Evolutionary conservation across 2,888 invertebrate species (phyloP), one percentile per base, ranked within the genome.

Genomic region (Melinaea menophilus): DNA sequence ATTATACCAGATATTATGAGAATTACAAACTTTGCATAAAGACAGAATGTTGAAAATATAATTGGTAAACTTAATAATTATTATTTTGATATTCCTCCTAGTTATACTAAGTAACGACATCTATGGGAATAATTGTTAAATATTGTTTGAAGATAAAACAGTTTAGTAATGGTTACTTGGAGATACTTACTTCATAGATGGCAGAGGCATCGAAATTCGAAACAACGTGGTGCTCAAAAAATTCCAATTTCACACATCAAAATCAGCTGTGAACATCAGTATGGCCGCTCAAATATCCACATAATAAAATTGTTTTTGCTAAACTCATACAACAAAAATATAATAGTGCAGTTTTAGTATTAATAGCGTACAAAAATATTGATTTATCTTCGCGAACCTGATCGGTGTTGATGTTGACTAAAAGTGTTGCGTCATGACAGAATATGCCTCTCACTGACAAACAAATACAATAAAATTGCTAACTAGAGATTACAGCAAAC

Each of bases 391-490:
- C 81, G 76, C 77, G 75, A 79, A 73, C 69, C 77, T 74, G 77
- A 75, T 77, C 80, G 79, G 84, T 86, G 86, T 86, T 87, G 81
- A 82, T 85, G 84, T 85, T 86, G 84, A 84, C 82, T 86, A 81
- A 87, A 88, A 88, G 88, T 90, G 90, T 91, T 91, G 91, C 90
- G 90, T 91, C 91, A 91, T 90, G 90, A 88, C 86, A 87, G 84
- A 86, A 83, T 75, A 77, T 75, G 82, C 84, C 88, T 87, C 88
- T 89, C 87, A 84, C 89, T 90, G 89, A 89, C 89, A 90, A 90
- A 88, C 83, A 90, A 88, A 87, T 88, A 88, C 85, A 88, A 87
- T 86, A 89, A 87, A 87, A 83, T 87, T 83, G 83, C 82, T 75
- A 68, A 67, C 69, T 65, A 70, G 72, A 66, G 71, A 71, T 73